These are phyloP conservation scores for Clarias macrocephalus DNA, from an alignment of 2,113 vertebrate genomes.

Conservation along the genomic window DNA sequence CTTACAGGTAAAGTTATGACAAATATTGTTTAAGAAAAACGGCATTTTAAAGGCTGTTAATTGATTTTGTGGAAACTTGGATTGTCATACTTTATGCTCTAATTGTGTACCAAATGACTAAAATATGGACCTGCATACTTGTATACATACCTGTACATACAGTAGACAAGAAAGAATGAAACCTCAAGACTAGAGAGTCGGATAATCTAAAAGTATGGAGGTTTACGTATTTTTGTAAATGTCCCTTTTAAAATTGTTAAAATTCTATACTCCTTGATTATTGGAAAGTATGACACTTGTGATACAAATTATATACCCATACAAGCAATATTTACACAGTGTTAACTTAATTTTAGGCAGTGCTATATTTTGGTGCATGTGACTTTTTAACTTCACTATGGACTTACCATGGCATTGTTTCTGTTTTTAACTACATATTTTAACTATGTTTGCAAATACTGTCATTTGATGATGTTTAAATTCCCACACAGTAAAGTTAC, in stretches of 20 bases:
- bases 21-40: neutral
- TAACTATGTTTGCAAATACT: neutral
- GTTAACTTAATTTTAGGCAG: neutral
- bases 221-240: neutral
- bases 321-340: neutral
- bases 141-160: neutral
- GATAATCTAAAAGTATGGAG: neutral
- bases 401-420: no score
- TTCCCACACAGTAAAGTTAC: neutral
- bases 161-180: no score
- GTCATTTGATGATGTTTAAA: neutral
- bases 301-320: neutral
- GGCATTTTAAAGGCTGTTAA: neutral
- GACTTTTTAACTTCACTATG: neutral
- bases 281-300: neutral
- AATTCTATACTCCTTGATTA: neutral
- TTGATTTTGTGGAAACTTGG: neutral
- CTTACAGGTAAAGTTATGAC: neutral
- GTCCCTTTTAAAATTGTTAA: neutral
- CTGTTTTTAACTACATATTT: neutral
- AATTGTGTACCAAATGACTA: neutral
- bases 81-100: neutral
- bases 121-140: neutral
- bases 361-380: neutral
- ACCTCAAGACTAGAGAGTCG: no score